Evolutionary conservation across 2,113 vertebrate species (phyloP), one percentile per base, ranked within the genome.

Genomic region (Todiramphus chloris): DNA sequence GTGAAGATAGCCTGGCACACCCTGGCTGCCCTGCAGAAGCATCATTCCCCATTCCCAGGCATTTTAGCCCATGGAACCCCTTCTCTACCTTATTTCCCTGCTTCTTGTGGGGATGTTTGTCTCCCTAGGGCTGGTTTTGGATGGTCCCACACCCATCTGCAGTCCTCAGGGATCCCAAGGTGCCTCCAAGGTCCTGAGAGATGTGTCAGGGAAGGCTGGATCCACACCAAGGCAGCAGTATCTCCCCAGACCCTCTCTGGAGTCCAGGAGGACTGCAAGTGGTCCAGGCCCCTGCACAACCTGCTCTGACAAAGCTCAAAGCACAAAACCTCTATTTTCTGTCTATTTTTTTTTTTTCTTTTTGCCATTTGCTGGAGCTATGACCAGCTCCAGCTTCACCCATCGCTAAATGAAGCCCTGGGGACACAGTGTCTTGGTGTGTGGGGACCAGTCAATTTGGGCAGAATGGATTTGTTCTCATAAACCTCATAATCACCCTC

Each of bases 401-500:
- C 58, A 41, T 20, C 1, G 3, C 55, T 6, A 28, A 74, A n/a
- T 1, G 1, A 76, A 92, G 50, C 86, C 72, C 90, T 62, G 66
- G 86, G 86, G 80, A 94, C 0, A 2, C 20, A 1, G 1, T 15
- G 4, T 44, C 77, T 93, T 0, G 0, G 16, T 50, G 27, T 53
- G 46, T 73, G 58, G 25, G 90, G 59, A 83, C 31, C 60, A 39
- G 56, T 35, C 41, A 30, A 1, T 78, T 87, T 59, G 77, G 76
- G 41, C 50, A 77, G 50, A 55, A 69, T 44, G 55, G 44, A 17
- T 72, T 84, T 66, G 24, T 58, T 83, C 89, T 92, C 63, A 23
- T 60, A 43, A 75, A 27, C 28, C 30, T 91, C 74, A 17, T 84
- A 39, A 79, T 60, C 39, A 33, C 48, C 17, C 48, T 90, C 1